Evolutionary conservation across 2,113 vertebrate species (phyloP).

Genomic region (Python bivittatus): DNA sequence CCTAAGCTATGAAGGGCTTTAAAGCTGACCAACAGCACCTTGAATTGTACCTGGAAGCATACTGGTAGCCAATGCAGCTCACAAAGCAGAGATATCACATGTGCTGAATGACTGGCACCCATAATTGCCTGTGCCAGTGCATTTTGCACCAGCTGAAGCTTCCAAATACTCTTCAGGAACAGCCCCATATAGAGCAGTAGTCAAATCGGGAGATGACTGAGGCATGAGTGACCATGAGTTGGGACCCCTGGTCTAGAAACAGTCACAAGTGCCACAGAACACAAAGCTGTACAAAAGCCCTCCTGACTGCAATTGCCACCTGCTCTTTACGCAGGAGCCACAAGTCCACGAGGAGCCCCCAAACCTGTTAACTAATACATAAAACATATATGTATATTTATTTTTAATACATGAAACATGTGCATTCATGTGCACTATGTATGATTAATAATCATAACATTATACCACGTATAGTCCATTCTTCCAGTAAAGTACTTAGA

Average conservation of each 20-base stretch:
- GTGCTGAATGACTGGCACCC: background rate
- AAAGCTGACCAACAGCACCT: background rate
- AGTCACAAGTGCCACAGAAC: background rate
- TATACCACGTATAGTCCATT: background rate
- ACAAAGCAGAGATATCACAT: background rate
- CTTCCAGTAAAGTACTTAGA: background rate
- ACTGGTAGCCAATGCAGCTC: background rate
- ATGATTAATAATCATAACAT: background rate
- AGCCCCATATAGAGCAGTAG: background rate
- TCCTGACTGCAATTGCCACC: background rate
- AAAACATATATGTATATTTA: slow-evolving; percentile 1
- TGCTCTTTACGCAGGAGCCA: background rate
- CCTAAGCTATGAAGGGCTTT: background rate
- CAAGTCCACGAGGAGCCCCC: background rate
- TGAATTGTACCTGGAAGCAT: background rate
- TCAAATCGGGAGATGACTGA: background rate
- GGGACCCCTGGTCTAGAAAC: background rate
- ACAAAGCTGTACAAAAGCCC: background rate
- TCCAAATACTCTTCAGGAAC: background rate
- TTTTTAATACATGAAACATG: background rate
- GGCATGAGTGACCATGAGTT: background rate
- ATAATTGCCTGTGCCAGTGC: background rate
- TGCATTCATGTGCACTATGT: background rate
- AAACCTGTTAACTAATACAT: background rate
- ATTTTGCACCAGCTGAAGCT: background rate